A percentile compares a stretch with the other conserved stretches of the same genome.
Conservation (phyloP, 1,140 invertebrate genomes). For the Cyclargus thomasi region DNA sequence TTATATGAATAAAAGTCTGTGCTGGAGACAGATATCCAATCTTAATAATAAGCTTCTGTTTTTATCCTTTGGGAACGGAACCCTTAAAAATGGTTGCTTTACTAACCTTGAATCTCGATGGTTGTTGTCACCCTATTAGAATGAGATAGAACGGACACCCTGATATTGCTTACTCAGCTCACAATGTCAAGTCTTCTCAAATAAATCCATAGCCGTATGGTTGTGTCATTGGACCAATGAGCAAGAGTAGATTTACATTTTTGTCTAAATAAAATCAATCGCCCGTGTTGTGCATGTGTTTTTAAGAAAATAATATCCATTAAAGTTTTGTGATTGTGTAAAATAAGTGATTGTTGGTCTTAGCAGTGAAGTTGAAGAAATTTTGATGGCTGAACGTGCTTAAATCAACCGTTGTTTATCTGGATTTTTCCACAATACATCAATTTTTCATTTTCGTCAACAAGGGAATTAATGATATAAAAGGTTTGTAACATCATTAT, state of each 20-base stretch:
- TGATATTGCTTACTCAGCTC: no score
- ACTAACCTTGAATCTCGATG: no score
- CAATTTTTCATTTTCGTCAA: conserved; percentile 39
- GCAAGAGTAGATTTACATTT: neutral
- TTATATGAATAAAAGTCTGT: no score
- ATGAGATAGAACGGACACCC: neutral
- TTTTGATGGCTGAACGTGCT: conserved; percentile 16
- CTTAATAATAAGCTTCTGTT: no score
- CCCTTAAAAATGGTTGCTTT: no score
- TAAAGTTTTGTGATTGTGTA: conserved; percentile 30
- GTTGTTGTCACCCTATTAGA: neutral
- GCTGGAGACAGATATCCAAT: no score
- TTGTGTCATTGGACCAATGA: conserved; percentile 19
- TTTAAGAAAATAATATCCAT: conserved; percentile 38
- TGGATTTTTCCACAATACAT: conserved; percentile 20
- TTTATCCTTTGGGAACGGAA: no score
- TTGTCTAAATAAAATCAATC: conserved; percentile 48
- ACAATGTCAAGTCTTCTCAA: conserved; percentile 30
- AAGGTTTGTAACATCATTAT: conserved; percentile 46
- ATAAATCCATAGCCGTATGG: conserved; percentile 24
- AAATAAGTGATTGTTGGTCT: conserved; percentile 30
- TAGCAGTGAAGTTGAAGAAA: conserved; percentile 21
- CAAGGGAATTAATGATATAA: conserved; percentile 64
- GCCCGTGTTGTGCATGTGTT: conserved; percentile 59
- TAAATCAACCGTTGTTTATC: conserved; percentile 7